phyloP scores from a whole-genome alignment of 2,797 vertebrate species.

The Platyrinchus mystaceus region DNA sequence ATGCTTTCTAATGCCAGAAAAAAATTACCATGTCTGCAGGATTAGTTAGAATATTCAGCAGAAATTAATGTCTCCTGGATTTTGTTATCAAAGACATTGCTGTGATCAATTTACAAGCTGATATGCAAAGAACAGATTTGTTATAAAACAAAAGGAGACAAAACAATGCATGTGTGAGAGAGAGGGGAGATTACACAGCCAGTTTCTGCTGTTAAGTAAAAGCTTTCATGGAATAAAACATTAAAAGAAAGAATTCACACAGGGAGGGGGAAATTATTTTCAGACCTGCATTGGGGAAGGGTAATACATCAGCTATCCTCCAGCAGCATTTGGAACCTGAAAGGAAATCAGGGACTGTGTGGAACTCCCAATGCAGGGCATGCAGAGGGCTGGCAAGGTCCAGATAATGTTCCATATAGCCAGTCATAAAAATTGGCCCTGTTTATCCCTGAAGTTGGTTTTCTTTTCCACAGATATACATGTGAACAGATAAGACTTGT shows the following conservation, averaged over 20 bases:
- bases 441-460: not conserved
- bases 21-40: not conserved
- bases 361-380: not conserved
- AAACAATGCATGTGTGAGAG: not conserved
- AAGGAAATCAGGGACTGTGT: not conserved
- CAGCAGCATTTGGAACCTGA: not conserved
- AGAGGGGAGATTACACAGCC: not conserved
- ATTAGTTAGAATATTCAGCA: conserved; percentile 20
- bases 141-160: conserved; percentile 2
- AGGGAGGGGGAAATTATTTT: not conserved
- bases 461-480: not conserved
- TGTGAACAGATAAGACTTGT: rapidly evolving
- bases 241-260: not conserved
- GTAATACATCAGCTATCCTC: not conserved
- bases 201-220: conserved; percentile 11
- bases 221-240: conserved; percentile 32
- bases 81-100: not conserved
- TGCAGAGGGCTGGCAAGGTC: not conserved
- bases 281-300: conserved; percentile 5
- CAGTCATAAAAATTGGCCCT: not conserved
- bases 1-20: not conserved
- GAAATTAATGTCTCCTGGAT: conserved; percentile 10
- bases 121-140: not conserved
- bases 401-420: not conserved
- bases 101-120: not conserved